These are phyloP conservation scores for Phrynocephalus forsythii DNA, from an alignment of 2,797 vertebrate species.

Conservation along the genomic window DNA sequence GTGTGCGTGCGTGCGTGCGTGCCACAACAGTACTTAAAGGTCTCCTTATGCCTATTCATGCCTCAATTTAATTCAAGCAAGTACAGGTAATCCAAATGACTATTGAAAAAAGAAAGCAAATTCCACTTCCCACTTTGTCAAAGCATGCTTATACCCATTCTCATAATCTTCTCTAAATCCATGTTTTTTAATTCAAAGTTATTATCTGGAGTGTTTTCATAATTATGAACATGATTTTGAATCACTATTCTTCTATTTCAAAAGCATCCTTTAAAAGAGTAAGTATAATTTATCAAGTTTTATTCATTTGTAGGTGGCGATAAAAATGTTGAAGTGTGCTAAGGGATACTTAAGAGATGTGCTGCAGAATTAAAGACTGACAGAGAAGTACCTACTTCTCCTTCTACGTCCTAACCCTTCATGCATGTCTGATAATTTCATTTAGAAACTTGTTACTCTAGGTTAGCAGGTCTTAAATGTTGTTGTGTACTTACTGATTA, in stretches of 20 bases:
- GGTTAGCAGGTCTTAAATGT: background rate
- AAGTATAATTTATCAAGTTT: background rate
- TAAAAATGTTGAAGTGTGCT: background rate
- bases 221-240: constrained; percentile 12
- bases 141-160: background rate
- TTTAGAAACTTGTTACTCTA: background rate
- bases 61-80: background rate
- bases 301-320: background rate
- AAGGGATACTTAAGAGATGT: background rate
- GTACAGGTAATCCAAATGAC: background rate
- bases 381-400: background rate
- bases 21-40: background rate
- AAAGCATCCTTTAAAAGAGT: background rate
- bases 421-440: background rate
- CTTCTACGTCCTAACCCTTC: background rate
- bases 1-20: too few relatives aligned
- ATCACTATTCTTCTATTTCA: background rate
- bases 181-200: constrained; percentile 4
- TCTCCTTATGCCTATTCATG: background rate
- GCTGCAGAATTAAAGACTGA: background rate
- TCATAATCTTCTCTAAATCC: background rate
- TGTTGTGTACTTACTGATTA: background rate
- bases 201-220: background rate
- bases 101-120: too few relatives aligned
- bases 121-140: background rate